These are phyloP conservation scores for Psylliodes chrysocephalus DNA, from an alignment of 2,888 invertebrate genomes.

Conservation along the genomic window DNA sequence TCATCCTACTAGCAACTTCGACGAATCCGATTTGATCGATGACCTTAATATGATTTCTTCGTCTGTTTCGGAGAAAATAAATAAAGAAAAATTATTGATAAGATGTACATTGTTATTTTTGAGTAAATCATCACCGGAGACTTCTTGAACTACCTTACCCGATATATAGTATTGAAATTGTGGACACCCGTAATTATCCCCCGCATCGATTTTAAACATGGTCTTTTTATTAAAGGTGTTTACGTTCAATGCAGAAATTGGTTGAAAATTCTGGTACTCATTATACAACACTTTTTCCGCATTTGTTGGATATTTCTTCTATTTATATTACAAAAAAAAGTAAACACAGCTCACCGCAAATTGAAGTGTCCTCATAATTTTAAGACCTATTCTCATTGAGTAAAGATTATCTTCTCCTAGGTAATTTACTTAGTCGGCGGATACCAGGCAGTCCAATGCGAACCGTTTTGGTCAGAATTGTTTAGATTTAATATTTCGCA, in stretches of 20 bases:
- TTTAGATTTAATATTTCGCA: no score
- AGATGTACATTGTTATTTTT: neutral
- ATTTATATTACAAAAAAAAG: conserved; percentile 9
- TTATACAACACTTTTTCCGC: neutral
- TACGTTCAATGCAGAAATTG: neutral
- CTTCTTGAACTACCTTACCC: conserved; percentile 15
- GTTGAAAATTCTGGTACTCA: conserved; percentile 12
- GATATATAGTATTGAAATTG: neutral
- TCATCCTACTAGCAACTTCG: conserved; percentile 16
- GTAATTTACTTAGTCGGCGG: conserved; percentile 22
- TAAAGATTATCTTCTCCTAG: conserved; percentile 25
- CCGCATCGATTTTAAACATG: no score
- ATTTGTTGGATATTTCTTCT: neutral
- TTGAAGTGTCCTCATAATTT: conserved; percentile 17
- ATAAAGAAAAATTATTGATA: conserved; percentile 6
- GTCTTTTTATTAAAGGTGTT: conserved; percentile 12
- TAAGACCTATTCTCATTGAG: conserved; percentile 20
- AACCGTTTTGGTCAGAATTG: conserved; percentile 28
- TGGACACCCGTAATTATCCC: neutral
- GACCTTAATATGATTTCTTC: conserved; percentile 11
- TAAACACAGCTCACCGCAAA: conserved; percentile 13
- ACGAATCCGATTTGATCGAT: conserved; percentile 18
- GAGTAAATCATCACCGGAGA: neutral
- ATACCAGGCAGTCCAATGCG: conserved; percentile 26
- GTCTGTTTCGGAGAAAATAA: conserved; percentile 15